Conservation (phyloP, 2,113 vertebrate species). For the Montifringilla adamsi region DNA sequence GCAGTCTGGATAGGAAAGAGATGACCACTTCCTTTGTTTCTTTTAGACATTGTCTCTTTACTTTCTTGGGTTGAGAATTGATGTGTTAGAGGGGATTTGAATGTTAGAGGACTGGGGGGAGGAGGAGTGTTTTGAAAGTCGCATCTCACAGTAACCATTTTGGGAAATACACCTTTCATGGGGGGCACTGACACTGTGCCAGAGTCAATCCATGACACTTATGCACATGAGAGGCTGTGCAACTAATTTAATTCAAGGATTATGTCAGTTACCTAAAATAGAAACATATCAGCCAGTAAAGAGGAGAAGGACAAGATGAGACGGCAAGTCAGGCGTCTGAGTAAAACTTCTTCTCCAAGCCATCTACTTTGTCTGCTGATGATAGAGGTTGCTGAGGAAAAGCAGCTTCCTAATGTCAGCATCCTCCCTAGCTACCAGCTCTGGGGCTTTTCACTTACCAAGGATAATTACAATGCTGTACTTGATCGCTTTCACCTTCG, state of each 20-base stretch:
- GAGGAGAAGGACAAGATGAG: background rate
- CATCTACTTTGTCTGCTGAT: background rate
- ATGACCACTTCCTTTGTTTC: background rate
- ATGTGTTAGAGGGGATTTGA: no score
- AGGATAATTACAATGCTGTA: constrained; percentile 76
- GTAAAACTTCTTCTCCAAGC: background rate
- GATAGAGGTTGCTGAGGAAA: background rate
- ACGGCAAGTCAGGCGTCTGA: background rate
- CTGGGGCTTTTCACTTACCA: constrained; percentile 60
- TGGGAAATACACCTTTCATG: no score
- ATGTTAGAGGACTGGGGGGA: no score
- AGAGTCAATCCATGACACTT: no score
- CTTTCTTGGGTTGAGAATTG: no score
- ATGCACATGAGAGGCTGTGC: rapidly evolving
- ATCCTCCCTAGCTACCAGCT: background rate
- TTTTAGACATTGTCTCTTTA: background rate
- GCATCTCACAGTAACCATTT: no score
- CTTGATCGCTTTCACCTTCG: constrained; percentile 77
- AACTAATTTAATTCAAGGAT: background rate
- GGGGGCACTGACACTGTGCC: no score
- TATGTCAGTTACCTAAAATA: background rate
- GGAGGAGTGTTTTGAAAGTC: no score
- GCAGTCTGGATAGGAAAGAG: background rate
- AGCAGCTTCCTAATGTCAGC: background rate
- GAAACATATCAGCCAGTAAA: background rate